Percentiles rank a stretch among this genome's conserved stretches.
Evolutionary conservation across 1,140 invertebrate species (phyloP).

Genomic region (Holcopasites calliopsidis): DNA sequence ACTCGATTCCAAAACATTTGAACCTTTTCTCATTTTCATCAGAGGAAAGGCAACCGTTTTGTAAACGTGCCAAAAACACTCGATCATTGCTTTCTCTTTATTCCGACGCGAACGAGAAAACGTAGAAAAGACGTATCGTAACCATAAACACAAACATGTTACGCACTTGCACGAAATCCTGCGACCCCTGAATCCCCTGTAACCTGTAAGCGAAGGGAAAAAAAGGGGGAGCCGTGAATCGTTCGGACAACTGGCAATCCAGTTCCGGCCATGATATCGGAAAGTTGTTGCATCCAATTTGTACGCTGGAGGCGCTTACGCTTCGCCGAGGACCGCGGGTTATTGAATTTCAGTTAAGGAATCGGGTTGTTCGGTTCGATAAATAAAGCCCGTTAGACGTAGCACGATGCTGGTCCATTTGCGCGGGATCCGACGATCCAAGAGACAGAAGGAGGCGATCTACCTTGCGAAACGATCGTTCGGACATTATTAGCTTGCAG

Average conservation of each 20-base stretch:
- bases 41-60: not conserved
- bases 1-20: no score
- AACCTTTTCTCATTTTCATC: not conserved
- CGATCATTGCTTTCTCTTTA: no score
- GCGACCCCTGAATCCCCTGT: no score
- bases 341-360: constrained; percentile 46
- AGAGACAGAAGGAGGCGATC: not conserved
- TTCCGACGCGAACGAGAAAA: no score
- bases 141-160: not conserved
- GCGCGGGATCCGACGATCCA: not conserved
- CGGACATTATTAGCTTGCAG: constrained; percentile 27
- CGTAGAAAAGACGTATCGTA: no score
- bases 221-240: constrained; percentile 11
- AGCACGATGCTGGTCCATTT: not conserved
- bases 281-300: constrained; percentile 47
- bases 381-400: constrained; percentile 10
- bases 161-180: not conserved
- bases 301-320: constrained; percentile 15
- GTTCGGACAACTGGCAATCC: constrained; percentile 1
- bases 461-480: not conserved
- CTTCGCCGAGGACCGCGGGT: not conserved
- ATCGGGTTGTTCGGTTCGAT: constrained; percentile 17
- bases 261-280: constrained; percentile 22
- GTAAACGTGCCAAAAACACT: not conserved
- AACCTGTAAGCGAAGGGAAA: no score